A percentile compares a stretch with the other conserved stretches of the same genome.
Evolutionary conservation across 2,888 invertebrate genomes (phyloP).

Genomic region (Xylota sylvarum): DNA sequence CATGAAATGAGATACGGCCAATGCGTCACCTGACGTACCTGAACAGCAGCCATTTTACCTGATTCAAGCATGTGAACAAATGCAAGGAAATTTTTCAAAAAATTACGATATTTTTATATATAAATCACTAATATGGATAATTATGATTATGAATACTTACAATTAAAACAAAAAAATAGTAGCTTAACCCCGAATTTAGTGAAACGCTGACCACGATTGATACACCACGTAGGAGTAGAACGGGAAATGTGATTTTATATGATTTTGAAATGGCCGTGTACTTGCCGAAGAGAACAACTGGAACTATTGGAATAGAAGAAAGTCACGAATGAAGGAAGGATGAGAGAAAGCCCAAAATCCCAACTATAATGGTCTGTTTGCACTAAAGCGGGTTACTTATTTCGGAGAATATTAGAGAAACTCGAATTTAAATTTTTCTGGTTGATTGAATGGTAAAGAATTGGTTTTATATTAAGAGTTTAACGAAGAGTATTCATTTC

Average conservation of each 20-base stretch:
- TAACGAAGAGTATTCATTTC: too few species aligned
- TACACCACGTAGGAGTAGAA: conserved; percentile 74
- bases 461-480: too few species aligned
- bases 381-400: background rate
- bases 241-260: conserved; percentile 67
- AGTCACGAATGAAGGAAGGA: conserved; percentile 6
- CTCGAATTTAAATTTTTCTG: too few species aligned
- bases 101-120: background rate
- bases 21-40: conserved; percentile 30
- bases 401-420: background rate
- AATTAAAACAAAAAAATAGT: conserved; percentile 85
- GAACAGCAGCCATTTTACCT: conserved; percentile 49
- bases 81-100: background rate
- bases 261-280: conserved; percentile 54
- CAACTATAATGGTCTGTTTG: background rate
- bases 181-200: conserved; percentile 82
- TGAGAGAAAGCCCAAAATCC: background rate
- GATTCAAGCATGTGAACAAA: background rate
- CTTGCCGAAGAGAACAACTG: conserved; percentile 43
- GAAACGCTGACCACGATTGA: conserved; percentile 56
- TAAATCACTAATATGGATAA: background rate
- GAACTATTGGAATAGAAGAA: conserved; percentile 38
- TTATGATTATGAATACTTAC: conserved; percentile 80
- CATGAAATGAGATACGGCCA: background rate
- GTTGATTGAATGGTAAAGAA: too few species aligned